phyloP scores from a whole-genome alignment of 1,140 invertebrate genomes.

The Cydia splendana region DNA sequence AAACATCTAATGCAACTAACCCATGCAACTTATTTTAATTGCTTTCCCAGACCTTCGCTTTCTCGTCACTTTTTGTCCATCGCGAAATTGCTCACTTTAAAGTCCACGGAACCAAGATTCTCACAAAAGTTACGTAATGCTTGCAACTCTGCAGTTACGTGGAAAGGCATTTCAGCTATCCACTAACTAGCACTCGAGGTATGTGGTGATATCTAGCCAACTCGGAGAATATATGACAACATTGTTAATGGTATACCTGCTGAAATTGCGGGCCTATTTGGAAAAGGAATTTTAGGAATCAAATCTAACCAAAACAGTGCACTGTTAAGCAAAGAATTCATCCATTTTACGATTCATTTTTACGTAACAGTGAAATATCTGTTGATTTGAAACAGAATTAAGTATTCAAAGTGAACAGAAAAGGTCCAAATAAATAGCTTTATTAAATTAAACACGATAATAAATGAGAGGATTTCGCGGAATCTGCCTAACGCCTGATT shows the following conservation, averaged over 20 bases:
- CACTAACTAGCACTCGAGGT: slow-evolving; percentile 28
- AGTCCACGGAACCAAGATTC: slow-evolving; percentile 19
- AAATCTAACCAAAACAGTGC: neutral
- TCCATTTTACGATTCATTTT: neutral
- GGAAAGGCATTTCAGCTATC: slow-evolving; percentile 10
- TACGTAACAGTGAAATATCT: neutral
- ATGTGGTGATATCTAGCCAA: slow-evolving; percentile 29
- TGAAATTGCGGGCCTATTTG: neutral
- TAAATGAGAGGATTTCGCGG: neutral
- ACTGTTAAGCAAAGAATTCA: neutral
- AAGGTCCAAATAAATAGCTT: neutral
- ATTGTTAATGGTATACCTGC: slow-evolving; percentile 27
- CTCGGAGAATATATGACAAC: slow-evolving; percentile 24
- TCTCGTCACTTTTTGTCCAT: slow-evolving; percentile 23
- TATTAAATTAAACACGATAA: neutral
- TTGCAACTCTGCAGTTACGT: slow-evolving; percentile 25
- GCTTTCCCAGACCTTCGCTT: slow-evolving; percentile 11
- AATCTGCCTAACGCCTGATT: neutral
- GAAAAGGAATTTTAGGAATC: neutral
- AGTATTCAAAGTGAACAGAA: neutral
- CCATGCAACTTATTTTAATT: neutral
- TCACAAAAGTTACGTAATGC: slow-evolving; percentile 23
- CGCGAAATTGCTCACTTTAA: slow-evolving; percentile 17
- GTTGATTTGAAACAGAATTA: neutral
- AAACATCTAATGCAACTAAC: neutral